Percentiles rank a stretch among this genome's conserved stretches.
phyloP scores from a whole-genome alignment of 1,140 invertebrate species.

The Harpegnathos saltator region DNA sequence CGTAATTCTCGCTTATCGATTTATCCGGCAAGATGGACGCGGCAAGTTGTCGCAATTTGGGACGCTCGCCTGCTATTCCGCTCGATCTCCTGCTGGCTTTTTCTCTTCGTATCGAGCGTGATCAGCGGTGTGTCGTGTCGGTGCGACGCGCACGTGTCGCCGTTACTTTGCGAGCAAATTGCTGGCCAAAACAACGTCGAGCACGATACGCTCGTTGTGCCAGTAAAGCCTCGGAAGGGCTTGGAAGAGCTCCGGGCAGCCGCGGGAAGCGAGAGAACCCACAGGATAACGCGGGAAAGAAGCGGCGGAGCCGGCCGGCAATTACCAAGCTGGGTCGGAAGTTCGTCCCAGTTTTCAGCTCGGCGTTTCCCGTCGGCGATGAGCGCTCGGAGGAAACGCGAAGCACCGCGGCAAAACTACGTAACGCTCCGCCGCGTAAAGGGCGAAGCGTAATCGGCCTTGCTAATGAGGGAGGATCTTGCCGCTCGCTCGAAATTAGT shows the following conservation, averaged over 20 bases:
- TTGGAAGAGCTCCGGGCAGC: conserved; percentile 20
- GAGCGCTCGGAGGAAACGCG: not conserved
- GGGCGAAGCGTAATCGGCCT: not conserved
- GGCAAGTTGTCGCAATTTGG: too few species aligned
- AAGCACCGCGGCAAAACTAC: conserved; percentile 5
- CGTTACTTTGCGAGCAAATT: conserved; percentile 23
- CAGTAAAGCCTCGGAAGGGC: not conserved
- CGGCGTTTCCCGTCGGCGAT: not conserved
- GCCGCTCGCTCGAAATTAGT: too few species aligned
- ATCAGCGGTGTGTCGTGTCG: too few species aligned
- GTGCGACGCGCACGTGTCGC: not conserved
- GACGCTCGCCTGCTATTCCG: too few species aligned
- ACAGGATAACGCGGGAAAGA: conserved; percentile 39
- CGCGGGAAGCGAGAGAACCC: not conserved
- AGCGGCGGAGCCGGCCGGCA: conserved; percentile 41
- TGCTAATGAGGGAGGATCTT: not conserved
- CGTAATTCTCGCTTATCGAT: too few species aligned
- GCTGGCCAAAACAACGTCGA: conserved; percentile 12
- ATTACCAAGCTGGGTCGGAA: conserved; percentile 59
- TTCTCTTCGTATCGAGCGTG: too few species aligned
- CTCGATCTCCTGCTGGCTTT: too few species aligned
- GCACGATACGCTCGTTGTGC: not conserved
- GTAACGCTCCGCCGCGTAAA: conserved; percentile 21
- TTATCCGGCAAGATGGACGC: too few species aligned
- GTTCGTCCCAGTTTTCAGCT: conserved; percentile 60